These are phyloP conservation scores for Heliangelus exortis DNA, from an alignment of 2,797 vertebrate species.

Conservation along the genomic window DNA sequence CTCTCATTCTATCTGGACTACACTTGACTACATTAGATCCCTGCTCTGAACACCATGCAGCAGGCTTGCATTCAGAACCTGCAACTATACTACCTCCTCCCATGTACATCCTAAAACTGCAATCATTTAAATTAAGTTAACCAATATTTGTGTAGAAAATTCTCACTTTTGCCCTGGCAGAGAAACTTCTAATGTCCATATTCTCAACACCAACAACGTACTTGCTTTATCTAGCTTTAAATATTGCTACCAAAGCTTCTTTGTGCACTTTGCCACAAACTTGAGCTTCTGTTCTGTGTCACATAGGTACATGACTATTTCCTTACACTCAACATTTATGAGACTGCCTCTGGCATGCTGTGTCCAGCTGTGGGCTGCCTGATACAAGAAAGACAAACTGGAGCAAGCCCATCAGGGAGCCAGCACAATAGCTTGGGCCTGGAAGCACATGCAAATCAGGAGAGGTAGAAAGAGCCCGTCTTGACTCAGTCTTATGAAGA, in stretches of 20 bases:
- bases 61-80: not conserved
- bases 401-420: not conserved
- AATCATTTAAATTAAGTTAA: not conserved
- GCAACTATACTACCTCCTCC: not conserved
- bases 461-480: not conserved
- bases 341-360: not conserved
- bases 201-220: not conserved
- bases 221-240: not conserved
- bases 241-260: not conserved
- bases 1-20: not conserved
- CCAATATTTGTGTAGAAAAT: not conserved
- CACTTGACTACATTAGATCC: not conserved
- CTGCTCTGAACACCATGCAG: not conserved
- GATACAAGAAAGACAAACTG: not conserved
- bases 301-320: not conserved
- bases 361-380: not conserved
- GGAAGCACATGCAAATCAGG: not conserved
- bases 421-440: accelerated
- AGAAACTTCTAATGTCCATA: not conserved
- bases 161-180: not conserved
- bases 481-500: not conserved
- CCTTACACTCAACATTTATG: not conserved
- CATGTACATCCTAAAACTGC: accelerated
- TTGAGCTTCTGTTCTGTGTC: not conserved
- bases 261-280: not conserved